Base-by-base conservation (phyloP, 2,888 invertebrate genomes). In the Homarus gammarus region DNA sequence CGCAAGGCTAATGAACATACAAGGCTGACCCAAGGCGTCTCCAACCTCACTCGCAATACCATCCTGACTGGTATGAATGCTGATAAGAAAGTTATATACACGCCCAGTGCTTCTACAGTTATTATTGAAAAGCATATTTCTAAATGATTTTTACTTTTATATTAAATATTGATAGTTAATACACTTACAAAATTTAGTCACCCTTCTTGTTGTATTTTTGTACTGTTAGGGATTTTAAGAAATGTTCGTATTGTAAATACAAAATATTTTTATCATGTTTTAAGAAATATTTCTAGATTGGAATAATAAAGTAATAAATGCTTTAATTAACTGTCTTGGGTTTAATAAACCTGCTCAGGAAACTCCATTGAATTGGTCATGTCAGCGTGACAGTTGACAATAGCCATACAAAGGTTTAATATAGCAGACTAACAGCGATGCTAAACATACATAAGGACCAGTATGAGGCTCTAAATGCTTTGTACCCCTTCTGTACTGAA, bases 71-170 rank as follows among this genome's bases (percentile, higher is more conserved):
- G 82, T 44, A 27, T 70, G 15, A 70, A 49, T n/a, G 36, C 38
- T 2, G 87, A 84, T 3, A 78, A 84, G 49, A 83, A 72, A 72
- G 90, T 90, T 38, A 73, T 90, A 44, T 90, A 90, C 44, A 90
- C 84, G 49, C 90, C 90, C 31, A 70, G 72, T 64, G 90, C 87
- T 72, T 84, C 87, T 27, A 90, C 90, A 27, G 87, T 90, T 49
- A 56, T 90, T 49, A 87, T 90, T 49, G 90, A 90, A 75, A 87
- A 84, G 31, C 84, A 90, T 84, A 44, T 90, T 12, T 40, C 44
- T 31, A 83, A 86, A 61, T 90, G 77, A 75, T 51, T 12, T 36
- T 22, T 33, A 56, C 12, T 61, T 64, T 61, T 64, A 61, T n/a
- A n/a, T n/a, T n/a, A n/a, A n/a, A n/a, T n/a, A n/a, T n/a, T n/a